Percentiles rank a stretch among this genome's conserved stretches.
Conservation (phyloP, 2,797 vertebrate genomes). For the Hirundo rustica region DNA sequence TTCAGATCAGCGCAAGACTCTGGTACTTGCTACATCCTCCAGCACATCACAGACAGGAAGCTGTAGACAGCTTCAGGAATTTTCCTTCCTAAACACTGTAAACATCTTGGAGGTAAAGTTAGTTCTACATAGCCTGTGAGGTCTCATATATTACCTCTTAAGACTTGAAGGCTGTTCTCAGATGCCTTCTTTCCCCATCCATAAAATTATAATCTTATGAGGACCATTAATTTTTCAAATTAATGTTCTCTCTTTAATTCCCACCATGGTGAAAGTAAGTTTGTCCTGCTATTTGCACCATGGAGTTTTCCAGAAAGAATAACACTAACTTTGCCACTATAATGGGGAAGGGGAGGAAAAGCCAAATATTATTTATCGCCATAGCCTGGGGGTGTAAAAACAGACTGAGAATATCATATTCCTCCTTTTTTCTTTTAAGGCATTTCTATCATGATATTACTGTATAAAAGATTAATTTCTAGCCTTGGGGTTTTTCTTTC, state of each 20-base stretch:
- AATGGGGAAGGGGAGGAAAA: not conserved
- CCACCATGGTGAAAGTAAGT: not conserved
- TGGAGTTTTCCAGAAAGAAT: not conserved
- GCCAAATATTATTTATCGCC: not conserved
- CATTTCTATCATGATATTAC: conserved; percentile 4
- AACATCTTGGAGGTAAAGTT: not conserved
- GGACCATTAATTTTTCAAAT: conserved; percentile 9
- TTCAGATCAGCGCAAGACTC: not conserved
- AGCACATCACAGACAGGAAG: not conserved
- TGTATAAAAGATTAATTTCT: conserved; percentile 25
- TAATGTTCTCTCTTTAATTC: not conserved
- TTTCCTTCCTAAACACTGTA: not conserved
- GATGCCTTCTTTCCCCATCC: not conserved
- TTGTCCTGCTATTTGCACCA: not conserved
- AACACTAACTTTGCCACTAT: not conserved
- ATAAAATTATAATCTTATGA: conserved; percentile 3
- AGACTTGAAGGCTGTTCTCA: not conserved
- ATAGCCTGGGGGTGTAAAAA: not conserved
- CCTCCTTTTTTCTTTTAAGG: not conserved
- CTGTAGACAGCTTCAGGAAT: not conserved
- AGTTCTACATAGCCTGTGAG: not conserved
- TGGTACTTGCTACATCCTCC: not conserved
- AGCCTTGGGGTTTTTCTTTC: not conserved
- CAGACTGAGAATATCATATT: not conserved
- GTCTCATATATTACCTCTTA: not conserved